Evolutionary conservation across 2,888 invertebrate genomes (phyloP).

Genomic region (Bellardia bayeri): DNA sequence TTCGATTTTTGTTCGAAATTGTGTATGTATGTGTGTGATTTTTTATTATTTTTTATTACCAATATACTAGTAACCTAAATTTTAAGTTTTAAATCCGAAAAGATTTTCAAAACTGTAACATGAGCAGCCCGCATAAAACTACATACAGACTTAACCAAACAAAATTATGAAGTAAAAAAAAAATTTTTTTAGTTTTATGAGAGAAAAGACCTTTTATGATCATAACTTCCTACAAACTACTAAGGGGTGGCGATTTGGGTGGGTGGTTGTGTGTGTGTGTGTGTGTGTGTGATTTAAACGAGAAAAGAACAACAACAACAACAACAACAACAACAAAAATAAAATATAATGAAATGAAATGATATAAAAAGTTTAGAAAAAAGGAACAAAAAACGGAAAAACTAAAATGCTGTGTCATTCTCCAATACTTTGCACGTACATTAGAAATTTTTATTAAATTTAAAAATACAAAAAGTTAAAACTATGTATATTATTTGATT

Average conservation of each 20-base stretch:
- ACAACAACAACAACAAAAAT: slow-evolving; percentile 5
- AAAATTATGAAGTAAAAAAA: slow-evolving; percentile 2
- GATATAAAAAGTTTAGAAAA: slow-evolving; percentile 12
- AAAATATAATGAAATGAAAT: slow-evolving; percentile 23
- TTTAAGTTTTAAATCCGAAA: slow-evolving; percentile 69
- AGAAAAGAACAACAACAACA: background rate
- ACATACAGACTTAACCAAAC: background rate
- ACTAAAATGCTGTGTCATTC: slow-evolving; percentile 35
- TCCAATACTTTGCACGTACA: slow-evolving; percentile 27
- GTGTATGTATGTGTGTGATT: slow-evolving; percentile 14
- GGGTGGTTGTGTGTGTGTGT: no score
- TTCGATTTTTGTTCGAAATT: slow-evolving; percentile 48
- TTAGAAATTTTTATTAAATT: slow-evolving; percentile 44
- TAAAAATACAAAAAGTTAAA: slow-evolving; percentile 2
- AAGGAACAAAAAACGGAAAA: background rate
- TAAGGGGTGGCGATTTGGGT: background rate
- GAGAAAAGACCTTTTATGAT: slow-evolving; percentile 25
- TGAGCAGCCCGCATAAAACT: slow-evolving; percentile 41
- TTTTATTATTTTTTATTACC: slow-evolving; percentile 61
- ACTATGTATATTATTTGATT: slow-evolving; percentile 34
- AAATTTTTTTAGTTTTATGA: slow-evolving; percentile 23
- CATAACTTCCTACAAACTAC: slow-evolving; percentile 9
- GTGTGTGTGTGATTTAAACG: background rate
- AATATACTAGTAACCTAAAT: slow-evolving; percentile 63
- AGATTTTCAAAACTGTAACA: slow-evolving; percentile 61